Base-by-base conservation (phyloP, 2,888 invertebrate species). In the Acleris holmiana region DNA sequence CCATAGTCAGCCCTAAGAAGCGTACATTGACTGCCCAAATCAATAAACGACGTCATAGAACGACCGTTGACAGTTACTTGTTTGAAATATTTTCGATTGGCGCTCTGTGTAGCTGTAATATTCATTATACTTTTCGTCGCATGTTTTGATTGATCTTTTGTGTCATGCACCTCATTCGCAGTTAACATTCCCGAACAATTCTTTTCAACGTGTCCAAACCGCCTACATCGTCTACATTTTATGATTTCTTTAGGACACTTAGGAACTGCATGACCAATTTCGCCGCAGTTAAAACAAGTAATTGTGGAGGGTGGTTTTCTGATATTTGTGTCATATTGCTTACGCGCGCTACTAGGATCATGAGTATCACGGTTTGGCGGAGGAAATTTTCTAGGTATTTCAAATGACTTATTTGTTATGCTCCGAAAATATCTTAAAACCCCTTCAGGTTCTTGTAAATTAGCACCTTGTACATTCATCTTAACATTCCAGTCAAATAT, bases 221-320 rank as follows among this genome's bases (percentile, higher is more conserved):
- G 23, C 23, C 23, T 23, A 23, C 23, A 19, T 40, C 19, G 21
- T 54, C 18, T 25, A 59, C 55, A 13, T 40, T 53, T 53, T 40
- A 23, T 23, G 23, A 23, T 53, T 40, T 66, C n/a, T 47, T 18
- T 40, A 40, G 40, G 40, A 41, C 68, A 68, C 10, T 66, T 48
- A 17, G 44, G 13, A 3, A 19, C 49, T 17, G 50, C 7, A 47
- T 69, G 69, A 10, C 69, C 67, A 49, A 69, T 13, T 44, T 69
- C 57, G 4, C 62, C 61, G 41, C 69, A 71, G 47, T 70, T 72
- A 61, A 29, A 71, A 62, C 69, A 71, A 40, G 68, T 70, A 18
- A 23, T 2, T 44, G 10, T 15, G 40, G 40, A 10, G 10, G 40
- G 15, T 40, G 15, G 4, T 44, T 29, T 60, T 21, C 13, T 13